These are phyloP conservation scores for Hemithea aestivaria DNA, from an alignment of 2,888 invertebrate species.

Conservation along the genomic window DNA sequence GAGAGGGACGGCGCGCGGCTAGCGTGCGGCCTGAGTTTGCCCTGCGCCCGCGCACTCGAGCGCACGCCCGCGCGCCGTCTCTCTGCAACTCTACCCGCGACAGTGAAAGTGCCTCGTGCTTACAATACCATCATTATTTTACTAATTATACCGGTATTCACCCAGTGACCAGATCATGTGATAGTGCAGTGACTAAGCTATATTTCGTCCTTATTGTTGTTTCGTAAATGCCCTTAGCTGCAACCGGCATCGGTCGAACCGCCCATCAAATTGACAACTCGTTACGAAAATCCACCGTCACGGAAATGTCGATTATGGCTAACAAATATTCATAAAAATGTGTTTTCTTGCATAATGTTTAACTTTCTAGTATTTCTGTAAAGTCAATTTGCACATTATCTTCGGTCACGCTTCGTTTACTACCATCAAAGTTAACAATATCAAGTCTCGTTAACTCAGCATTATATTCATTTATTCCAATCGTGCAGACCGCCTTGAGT, in stretches of 20 bases:
- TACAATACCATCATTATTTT: slow-evolving; percentile 23
- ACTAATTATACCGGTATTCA: slow-evolving; percentile 15
- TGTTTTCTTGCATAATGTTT: slow-evolving; percentile 25
- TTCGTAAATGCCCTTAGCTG: slow-evolving; percentile 20
- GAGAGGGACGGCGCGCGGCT: slow-evolving; percentile 45
- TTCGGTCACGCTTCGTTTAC: slow-evolving; percentile 51
- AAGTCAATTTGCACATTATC: slow-evolving; percentile 50
- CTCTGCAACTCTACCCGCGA: slow-evolving; percentile 25
- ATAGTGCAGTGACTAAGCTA: slow-evolving; percentile 18
- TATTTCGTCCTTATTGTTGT: slow-evolving; percentile 31
- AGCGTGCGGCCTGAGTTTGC: slow-evolving; percentile 54
- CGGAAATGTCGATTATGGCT: slow-evolving; percentile 9
- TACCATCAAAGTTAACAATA: slow-evolving; percentile 45
- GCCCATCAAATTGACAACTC: slow-evolving; percentile 15
- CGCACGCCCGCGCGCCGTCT: slow-evolving; percentile 50
- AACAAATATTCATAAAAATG: slow-evolving; percentile 19
- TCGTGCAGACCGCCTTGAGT: slow-evolving; percentile 38
- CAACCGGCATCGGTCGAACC: slow-evolving; percentile 25
- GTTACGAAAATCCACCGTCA: slow-evolving; percentile 31
- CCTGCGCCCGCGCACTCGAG: slow-evolving; percentile 61
- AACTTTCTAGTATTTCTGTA: slow-evolving; percentile 49
- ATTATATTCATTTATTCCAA: slow-evolving; percentile 33
- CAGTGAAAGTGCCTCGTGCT: slow-evolving; percentile 65
- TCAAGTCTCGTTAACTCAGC: slow-evolving; percentile 33
- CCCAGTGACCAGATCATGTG: slow-evolving; percentile 17